Conservation (phyloP, 2,113 vertebrate genomes). For the Pungitius pungitius region DNA sequence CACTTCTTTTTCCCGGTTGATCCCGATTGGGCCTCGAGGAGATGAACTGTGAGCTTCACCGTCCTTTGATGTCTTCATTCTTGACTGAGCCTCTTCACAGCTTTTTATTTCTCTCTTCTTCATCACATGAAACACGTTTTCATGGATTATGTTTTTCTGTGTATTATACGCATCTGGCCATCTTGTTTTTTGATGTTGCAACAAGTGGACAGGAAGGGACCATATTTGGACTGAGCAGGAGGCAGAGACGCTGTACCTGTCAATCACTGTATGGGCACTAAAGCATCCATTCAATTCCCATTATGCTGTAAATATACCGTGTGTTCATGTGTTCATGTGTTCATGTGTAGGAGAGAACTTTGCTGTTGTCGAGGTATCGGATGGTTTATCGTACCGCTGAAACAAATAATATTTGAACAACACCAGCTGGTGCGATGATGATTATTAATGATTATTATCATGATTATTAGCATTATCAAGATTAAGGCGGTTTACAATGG, state of each 20-base stretch:
- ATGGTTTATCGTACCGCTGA: neutral
- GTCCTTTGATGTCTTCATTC: conserved; percentile 1
- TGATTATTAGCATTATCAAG: conserved; percentile 31
- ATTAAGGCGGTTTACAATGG: neutral
- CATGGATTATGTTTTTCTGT: neutral
- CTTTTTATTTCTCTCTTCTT: neutral
- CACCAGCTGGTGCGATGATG: conserved; percentile 5
- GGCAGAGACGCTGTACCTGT: too few relatives aligned
- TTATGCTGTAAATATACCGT: neutral
- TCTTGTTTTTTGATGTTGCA: too few relatives aligned
- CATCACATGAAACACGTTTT: neutral
- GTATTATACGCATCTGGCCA: neutral
- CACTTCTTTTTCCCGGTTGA: conserved; percentile 5
- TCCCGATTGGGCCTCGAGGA: too few relatives aligned
- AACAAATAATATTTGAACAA: conserved; percentile 34
- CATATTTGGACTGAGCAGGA: too few relatives aligned
- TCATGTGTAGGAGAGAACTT: neutral
- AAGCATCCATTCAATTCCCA: neutral
- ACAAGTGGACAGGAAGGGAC: too few relatives aligned
- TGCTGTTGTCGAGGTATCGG: neutral
- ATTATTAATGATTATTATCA: neutral
- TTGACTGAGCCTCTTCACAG: conserved; percentile 4
- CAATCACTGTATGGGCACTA: too few relatives aligned
- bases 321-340: too few relatives aligned
- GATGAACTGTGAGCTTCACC: too few relatives aligned